Evolutionary conservation across 2,113 vertebrate genomes (phyloP).

Genomic region (Cinclus cinclus): DNA sequence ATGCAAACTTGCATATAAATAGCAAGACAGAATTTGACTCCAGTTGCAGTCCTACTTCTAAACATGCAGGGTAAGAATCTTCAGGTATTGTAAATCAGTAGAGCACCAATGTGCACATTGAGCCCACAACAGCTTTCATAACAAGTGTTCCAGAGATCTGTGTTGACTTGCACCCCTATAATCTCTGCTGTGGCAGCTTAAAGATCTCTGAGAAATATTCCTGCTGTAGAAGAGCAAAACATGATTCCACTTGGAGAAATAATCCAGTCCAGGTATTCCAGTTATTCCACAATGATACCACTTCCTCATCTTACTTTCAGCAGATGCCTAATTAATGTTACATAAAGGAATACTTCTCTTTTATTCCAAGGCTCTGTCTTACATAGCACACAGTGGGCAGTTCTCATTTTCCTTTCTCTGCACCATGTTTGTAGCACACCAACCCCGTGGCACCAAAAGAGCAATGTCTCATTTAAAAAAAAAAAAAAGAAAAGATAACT

Average conservation of each 20-base stretch:
- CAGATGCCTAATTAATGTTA: slow-evolving; percentile 7
- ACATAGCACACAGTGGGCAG: not conserved
- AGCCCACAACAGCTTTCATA: not conserved
- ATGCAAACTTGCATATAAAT: not conserved
- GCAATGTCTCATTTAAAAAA: not conserved
- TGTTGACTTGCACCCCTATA: not conserved
- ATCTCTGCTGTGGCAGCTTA: not conserved
- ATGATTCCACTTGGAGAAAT: not conserved
- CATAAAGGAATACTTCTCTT: not conserved
- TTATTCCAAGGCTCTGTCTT: not conserved
- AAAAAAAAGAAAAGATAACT: not conserved
- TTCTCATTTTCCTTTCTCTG: not conserved
- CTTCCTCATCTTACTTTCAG: not conserved
- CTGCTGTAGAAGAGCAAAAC: not conserved
- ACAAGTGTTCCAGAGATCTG: not conserved
- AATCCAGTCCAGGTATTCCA: not conserved
- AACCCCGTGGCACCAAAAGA: accelerated
- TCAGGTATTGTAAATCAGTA: not conserved
- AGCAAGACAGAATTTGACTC: not conserved
- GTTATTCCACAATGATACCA: not conserved
- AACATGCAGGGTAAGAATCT: not conserved
- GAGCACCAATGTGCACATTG: not conserved
- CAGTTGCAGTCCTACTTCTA: not conserved
- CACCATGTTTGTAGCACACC: not conserved
- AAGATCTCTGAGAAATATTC: not conserved